A percentile compares a stretch with the other conserved stretches of the same genome.
Conservation (phyloP, 2,113 vertebrate genomes). For the Epinephelus cyanopodus region DNA sequence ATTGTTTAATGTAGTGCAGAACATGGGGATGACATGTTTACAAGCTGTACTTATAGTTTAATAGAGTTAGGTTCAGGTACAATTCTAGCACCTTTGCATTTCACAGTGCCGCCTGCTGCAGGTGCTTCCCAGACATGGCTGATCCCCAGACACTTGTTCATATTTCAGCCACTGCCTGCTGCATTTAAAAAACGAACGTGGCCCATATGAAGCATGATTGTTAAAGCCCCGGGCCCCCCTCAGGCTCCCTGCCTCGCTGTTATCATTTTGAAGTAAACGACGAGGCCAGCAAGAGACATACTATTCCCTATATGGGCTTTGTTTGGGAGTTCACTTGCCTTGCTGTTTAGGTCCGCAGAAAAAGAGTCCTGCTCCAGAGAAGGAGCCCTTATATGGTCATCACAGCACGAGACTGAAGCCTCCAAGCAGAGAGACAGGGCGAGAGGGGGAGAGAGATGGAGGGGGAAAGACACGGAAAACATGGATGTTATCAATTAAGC, state of each 20-base stretch:
- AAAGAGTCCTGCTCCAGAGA: conserved; percentile 86
- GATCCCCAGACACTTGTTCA: conserved; percentile 22
- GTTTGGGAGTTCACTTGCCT: conserved; percentile 93
- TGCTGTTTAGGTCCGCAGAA: conserved; percentile 88
- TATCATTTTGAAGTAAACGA: conserved; percentile 87
- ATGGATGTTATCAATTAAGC: conserved; percentile 62
- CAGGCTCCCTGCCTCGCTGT: conserved; percentile 74
- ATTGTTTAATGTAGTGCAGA: conserved; percentile 8
- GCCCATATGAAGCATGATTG: conserved; percentile 55
- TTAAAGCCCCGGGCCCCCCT: conserved; percentile 64
- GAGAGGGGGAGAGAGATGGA: conserved; percentile 28
- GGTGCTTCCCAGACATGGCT: background rate
- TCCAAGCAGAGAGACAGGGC: conserved; percentile 43
- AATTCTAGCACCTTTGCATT: conserved; percentile 2
- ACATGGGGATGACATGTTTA: background rate
- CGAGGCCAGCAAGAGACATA: conserved; percentile 81
- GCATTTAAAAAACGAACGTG: conserved; percentile 61
- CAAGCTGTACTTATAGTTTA: background rate
- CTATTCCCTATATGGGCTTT: conserved; percentile 98
- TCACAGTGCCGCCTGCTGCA: background rate
- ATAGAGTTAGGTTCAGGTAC: background rate
- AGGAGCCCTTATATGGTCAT: conserved; percentile 96
- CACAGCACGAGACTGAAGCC: conserved; percentile 78
- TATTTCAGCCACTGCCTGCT: conserved; percentile 10
- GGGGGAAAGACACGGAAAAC: conserved; percentile 38